Conservation (phyloP, 2,888 invertebrate species). For the Acheta domesticus region DNA sequence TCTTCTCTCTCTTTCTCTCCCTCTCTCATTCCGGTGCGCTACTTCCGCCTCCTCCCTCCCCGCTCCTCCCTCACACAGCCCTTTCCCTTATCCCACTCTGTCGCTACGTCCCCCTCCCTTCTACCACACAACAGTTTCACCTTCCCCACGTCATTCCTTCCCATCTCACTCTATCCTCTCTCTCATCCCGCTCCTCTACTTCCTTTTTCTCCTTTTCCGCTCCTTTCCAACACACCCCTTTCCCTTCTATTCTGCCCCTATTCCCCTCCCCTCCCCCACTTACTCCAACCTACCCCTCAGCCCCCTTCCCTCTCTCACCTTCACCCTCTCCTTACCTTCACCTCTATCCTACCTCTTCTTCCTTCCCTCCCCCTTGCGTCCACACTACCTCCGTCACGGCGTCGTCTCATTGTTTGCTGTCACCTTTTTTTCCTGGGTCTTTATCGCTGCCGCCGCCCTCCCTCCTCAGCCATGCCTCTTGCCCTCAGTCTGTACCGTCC, state of each 20-base stretch:
- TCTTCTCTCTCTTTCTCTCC: background rate
- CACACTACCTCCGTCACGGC: too few relatives aligned
- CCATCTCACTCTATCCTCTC: background rate
- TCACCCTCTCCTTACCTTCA: too few relatives aligned
- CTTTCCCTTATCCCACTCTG: background rate
- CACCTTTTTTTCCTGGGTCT: too few relatives aligned
- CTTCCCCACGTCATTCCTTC: background rate
- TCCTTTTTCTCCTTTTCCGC: background rate
- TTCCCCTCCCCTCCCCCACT: background rate
- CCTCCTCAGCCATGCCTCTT: too few relatives aligned
- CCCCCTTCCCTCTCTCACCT: too few relatives aligned
- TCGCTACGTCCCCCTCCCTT: too few relatives aligned
- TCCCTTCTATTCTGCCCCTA: background rate
- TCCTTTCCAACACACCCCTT: background rate
- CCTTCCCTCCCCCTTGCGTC: too few relatives aligned
- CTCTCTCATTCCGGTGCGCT: background rate
- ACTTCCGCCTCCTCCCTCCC: background rate
- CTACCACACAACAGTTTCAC: background rate
- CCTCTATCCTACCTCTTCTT: too few relatives aligned
- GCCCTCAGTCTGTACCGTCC: too few relatives aligned
- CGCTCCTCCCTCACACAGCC: background rate
- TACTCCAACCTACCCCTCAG: background rate
- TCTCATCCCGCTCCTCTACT: background rate
- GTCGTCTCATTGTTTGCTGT: too few relatives aligned
- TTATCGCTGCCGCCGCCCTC: too few relatives aligned